Evolutionary conservation across 2,113 vertebrate species (phyloP), one percentile per base, ranked within the genome.

Genomic region (Phodopus roborovskii): DNA sequence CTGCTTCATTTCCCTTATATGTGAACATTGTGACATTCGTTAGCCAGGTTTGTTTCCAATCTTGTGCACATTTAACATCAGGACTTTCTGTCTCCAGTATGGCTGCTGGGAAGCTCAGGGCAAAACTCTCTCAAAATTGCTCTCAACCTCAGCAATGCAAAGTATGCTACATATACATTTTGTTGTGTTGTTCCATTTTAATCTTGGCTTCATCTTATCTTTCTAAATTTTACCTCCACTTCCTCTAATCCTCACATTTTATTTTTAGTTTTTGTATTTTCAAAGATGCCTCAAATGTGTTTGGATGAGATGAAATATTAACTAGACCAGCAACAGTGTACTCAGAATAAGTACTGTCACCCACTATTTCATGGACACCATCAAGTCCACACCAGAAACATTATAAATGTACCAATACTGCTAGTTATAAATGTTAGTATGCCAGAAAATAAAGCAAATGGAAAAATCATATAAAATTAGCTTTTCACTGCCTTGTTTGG

Each of bases 401-500:
- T 33, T 91, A 74, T 60, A 73, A 85, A 64, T 36, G 58, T 66
- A 71, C 17, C 87, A 30, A 74, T 62, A 93, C 4, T 42, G 36
- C 17, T 58, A 79, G 6, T 39, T 84, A 58, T 66, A 83, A 83
- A 62, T 48, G 5, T 16, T 77, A 50, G 89, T 50, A 87, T 42
- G 68, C 19, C 7, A 77, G 36, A 77, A 94, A 87, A 87, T 70
- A 62, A 93, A 92, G 87, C 7, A 94, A 96, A 86, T 68, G 45
- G 36, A 93, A 97, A 97, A 96, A 73, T 90, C 17, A 1, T 45
- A 87, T 30, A 74, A 90, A 81, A 86, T 30, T 17, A n/a, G 7
- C 4, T 70, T 95, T 92, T 88, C 53, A 77, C 19, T 91, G 82
- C 22, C 7, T 84, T 82, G 28, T 83, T 84, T 86, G 71, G 60